Evolutionary conservation across 2,888 invertebrate genomes (phyloP), one percentile per base, ranked within the genome.

Genomic region (Callyntrura guangdongensis): DNA sequence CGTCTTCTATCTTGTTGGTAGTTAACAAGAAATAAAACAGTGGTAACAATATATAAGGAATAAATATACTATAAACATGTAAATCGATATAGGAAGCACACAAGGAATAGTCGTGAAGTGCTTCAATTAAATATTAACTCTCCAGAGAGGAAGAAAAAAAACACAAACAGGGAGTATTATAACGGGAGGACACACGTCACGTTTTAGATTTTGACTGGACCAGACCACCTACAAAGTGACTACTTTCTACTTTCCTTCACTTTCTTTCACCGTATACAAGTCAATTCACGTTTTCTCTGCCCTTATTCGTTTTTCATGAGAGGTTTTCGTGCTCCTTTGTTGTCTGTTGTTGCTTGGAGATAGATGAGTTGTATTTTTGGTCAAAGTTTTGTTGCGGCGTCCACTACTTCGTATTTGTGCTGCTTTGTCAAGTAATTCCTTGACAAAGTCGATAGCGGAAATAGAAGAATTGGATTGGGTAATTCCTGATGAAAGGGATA

Each of bases 111-210:
- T 22, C 47, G 77, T 47, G 64, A 36, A 53, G 56, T 36, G 56
- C 69, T 88, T 88, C 88, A 88, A 88, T 88, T 88, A 88, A 82
- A 82, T 82, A 83, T 83, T 69, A 88, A 72, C 82, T 88, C 88
- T 83, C 88, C 8, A 47, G 88, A 82, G 88, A 69, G 22, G 36
- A 36, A 36, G 6, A 36, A 20, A 20, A 36, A 36, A 36, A 20
- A 20, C 47, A 22, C 47, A 74, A 17, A 45, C 45, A 27, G 36
- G 36, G 36, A 6, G 2, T 36, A 6, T 36, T 36, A 36, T 36
- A 36, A 36, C 36, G 36, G 36, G 27, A 64, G 64, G 53, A 72
- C n/a, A 45, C 77, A 36, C 36, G 36, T 36, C 6, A 53, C 53
- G 49, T 12, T 49, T 20, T 47, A 77, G 22, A 69, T 2, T n/a